Evolutionary conservation across 1,140 invertebrate species (phyloP).

Genomic region (Zaprionus tsacasi): DNA sequence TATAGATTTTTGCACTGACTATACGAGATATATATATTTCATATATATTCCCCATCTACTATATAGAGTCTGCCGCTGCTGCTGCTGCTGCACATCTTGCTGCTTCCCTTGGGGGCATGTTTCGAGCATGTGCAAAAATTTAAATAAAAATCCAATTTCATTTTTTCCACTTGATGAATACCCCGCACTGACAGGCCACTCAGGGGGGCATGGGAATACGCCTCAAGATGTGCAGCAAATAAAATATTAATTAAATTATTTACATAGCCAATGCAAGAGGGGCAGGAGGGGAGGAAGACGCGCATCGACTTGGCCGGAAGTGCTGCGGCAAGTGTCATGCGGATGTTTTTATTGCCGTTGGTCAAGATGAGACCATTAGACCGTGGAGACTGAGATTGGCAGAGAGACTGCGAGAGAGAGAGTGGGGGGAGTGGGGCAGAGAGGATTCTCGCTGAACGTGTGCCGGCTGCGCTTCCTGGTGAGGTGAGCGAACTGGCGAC

Average conservation of each 20-base stretch:
- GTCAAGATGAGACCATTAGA: conserved; percentile 36
- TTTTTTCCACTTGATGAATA: conserved; percentile 29
- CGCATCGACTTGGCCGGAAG: conserved; percentile 6
- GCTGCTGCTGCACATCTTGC: conserved; percentile 38
- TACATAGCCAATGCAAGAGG: conserved; percentile 43
- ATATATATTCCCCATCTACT: conserved; percentile 6
- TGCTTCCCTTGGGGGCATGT: conserved; percentile 33
- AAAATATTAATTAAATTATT: conserved; percentile 81
- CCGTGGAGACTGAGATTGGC: not conserved
- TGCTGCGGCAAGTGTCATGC: conserved; percentile 27
- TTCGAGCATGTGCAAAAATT: conserved; percentile 57
- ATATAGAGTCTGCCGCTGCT: not conserved
- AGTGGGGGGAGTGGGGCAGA: too few species aligned
- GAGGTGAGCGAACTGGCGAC: conserved; percentile 62
- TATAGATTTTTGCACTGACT: conserved; percentile 6
- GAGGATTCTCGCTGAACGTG: conserved; percentile 13
- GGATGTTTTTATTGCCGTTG: conserved; percentile 39
- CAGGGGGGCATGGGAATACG: conserved; percentile 4
- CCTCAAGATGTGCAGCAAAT: conserved; percentile 44
- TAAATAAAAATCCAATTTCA: conserved; percentile 63
- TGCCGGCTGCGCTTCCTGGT: conserved; percentile 2
- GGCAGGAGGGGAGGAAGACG: too few species aligned
- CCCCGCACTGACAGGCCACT: not conserved
- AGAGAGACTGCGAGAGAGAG: not conserved
- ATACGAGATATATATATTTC: conserved; percentile 9